Evolutionary conservation across 2,113 vertebrate genomes (phyloP).

Genomic region (Oryzias melastigma): DNA sequence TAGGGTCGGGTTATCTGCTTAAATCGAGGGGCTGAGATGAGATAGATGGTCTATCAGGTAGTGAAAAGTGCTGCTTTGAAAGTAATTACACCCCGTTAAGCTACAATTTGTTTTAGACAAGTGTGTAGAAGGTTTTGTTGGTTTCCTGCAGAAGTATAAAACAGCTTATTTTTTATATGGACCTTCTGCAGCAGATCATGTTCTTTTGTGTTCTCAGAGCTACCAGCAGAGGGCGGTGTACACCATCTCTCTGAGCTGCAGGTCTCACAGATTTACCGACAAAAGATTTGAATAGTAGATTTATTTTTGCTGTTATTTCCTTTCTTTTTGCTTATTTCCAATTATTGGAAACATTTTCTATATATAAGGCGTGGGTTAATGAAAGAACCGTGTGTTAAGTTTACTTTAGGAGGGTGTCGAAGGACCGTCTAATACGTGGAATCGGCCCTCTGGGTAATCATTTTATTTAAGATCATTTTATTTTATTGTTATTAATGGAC

Average conservation of each 20-base stretch:
- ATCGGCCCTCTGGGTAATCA: no score
- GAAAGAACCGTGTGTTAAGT: background rate
- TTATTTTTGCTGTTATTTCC: background rate
- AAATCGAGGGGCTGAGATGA: slow-evolving; percentile 73
- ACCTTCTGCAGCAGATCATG: background rate
- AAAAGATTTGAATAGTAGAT: background rate
- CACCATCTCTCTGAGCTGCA: slow-evolving; percentile 1
- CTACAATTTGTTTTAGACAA: slow-evolving; percentile 13
- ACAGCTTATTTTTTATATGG: slow-evolving; percentile 8
- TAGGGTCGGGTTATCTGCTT: slow-evolving; percentile 67
- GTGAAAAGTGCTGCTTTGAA: slow-evolving; percentile 38
- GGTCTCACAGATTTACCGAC: no score
- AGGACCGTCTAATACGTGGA: background rate
- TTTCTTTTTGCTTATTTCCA: background rate
- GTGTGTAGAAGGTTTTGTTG: slow-evolving; percentile 16
- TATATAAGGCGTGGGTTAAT: background rate
- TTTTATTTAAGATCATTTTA: no score
- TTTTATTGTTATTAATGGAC: no score
- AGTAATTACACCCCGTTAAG: slow-evolving; percentile 46
- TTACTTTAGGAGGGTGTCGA: slow-evolving; percentile 19
- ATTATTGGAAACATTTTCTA: background rate
- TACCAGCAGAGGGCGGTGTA: slow-evolving; percentile 42
- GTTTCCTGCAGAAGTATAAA: slow-evolving; percentile 4
- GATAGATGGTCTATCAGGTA: slow-evolving; percentile 29
- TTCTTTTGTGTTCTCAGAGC: slow-evolving; percentile 1